A percentile compares a stretch with the other conserved stretches of the same genome.
These are phyloP conservation scores for Uria aalge DNA, from an alignment of 2,113 vertebrate genomes.

Conservation along the genomic window DNA sequence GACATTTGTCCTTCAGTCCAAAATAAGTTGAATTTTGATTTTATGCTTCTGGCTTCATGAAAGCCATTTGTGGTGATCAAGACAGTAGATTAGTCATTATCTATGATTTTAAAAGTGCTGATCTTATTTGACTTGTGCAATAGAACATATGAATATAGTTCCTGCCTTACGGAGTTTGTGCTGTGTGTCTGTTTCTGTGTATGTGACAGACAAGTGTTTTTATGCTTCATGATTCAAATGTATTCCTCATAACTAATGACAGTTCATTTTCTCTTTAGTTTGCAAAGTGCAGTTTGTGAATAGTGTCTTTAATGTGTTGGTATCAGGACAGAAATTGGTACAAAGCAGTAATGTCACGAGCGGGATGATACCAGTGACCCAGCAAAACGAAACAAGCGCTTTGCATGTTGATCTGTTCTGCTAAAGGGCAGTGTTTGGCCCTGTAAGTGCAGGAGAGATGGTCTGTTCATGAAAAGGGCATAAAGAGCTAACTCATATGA, in stretches of 20 bases:
- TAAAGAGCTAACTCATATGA: background rate
- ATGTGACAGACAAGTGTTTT: background rate
- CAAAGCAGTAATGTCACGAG: background rate
- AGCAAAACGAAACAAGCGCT: constrained; percentile 1
- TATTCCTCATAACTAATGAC: background rate
- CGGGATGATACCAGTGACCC: background rate
- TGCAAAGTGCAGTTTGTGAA: background rate
- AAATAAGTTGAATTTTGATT: background rate
- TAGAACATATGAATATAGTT: background rate
- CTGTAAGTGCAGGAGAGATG: background rate
- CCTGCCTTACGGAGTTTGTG: background rate
- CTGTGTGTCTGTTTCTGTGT: background rate
- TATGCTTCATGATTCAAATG: background rate
- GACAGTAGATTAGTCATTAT: background rate
- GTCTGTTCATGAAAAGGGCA: constrained; percentile 5
- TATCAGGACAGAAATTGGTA: background rate
- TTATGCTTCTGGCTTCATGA: background rate
- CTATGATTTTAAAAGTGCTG: background rate
- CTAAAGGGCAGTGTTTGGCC: background rate
- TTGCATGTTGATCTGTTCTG: background rate
- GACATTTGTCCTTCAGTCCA: background rate
- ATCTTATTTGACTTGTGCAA: background rate
- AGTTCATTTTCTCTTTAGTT: background rate
- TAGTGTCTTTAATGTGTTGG: background rate
- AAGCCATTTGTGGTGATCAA: background rate